Base-by-base conservation (phyloP, 2,888 invertebrate genomes). In the Folsomia candida region DNA sequence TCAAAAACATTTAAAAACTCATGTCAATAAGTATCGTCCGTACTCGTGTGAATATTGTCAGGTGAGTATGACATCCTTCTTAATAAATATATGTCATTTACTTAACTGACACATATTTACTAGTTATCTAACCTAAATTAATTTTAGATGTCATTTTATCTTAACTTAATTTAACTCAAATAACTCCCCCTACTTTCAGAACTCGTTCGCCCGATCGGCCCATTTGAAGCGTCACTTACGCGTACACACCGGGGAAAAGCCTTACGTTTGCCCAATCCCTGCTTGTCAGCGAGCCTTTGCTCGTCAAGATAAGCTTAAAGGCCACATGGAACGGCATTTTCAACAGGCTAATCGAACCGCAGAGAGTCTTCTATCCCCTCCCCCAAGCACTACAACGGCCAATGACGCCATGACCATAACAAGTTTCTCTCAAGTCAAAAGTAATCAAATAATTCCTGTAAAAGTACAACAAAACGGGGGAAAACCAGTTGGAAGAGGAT, bases 1-100 rank as follows among this genome's bases (percentile, higher is more conserved):
- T 80, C 97, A 97, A 87, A 90, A 95, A 82, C 97, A 97, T 88
- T 96, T 77, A 14, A 70, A 71, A 60, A 73, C 74, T n/a, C 77
- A 77, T 54, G 74, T 77, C 18, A 69, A 68, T 2, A 71, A 68
- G 22, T 71, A 73, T 51, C 72, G 76, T 37, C 75, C 75, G 0
- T 74, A 71, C 54, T 22, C 67, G 1, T 77, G 77, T 47, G 62
- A 69, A 20, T 74, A 74, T 22, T 77, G 77, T 59, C 68, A 72
- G 28, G 77, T 77, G 72, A 70, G 70, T 20, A 25, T 68, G 18
- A 67, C 28, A 20, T 58, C n/a, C 28, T 20, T 11, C n/a, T 14
- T 22, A 24, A 65, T 65, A 20, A 65, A 65, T 22, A 27, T 4
- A 2, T 47, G 11, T 62, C 22, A 59, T 4, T n/a, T 37, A n/a